Conservation (phyloP, 2,113 vertebrate genomes). For the Tonatia bakeri region DNA sequence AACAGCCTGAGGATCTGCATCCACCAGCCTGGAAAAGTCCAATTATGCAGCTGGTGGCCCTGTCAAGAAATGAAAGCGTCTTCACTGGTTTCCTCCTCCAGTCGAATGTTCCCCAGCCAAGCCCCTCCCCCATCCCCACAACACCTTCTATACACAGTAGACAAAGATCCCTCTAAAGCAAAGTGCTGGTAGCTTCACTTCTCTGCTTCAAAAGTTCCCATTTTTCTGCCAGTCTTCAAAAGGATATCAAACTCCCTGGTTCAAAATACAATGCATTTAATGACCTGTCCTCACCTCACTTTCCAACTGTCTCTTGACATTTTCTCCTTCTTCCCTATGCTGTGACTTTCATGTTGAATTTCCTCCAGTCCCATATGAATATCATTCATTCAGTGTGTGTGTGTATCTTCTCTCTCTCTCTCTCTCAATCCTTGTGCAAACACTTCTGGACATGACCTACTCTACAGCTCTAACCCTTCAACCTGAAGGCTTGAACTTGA, state of each 20-base stretch:
- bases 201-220: not conserved
- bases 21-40: slow-evolving; percentile 23
- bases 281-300: not conserved
- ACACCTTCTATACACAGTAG: not conserved
- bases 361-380: not conserved
- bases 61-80: slow-evolving; percentile 40
- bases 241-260: not conserved
- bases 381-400: not conserved
- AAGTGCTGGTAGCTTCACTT: not conserved
- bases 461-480: not conserved
- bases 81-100: not conserved
- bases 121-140: not conserved
- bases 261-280: not conserved
- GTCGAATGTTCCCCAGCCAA: not conserved
- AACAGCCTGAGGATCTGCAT: not conserved
- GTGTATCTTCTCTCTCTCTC: no score
- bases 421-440: not conserved
- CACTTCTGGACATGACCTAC: not conserved
- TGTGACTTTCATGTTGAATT: not conserved
- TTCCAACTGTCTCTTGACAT: not conserved
- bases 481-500: not conserved
- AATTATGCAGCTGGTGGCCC: slow-evolving; percentile 1
- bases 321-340: not conserved
- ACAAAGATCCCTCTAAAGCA: not conserved
- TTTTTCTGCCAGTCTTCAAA: not conserved